A percentile compares a stretch with the other conserved stretches of the same genome.
phyloP scores from a whole-genome alignment of 1,140 invertebrate species.

The Brachionus plicatilis region DNA sequence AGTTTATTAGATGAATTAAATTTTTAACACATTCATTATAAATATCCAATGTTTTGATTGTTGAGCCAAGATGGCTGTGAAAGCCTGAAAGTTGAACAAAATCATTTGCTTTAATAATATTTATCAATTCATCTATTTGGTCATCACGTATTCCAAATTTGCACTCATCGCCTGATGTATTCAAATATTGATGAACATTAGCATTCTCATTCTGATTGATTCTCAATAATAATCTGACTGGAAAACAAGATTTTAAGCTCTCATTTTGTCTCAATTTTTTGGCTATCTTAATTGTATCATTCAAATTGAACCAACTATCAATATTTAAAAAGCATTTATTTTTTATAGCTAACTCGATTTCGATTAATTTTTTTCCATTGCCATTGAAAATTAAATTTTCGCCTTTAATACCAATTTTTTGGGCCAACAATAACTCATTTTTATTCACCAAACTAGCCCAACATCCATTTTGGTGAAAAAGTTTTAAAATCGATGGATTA shows the following conservation, averaged over 20 bases:
- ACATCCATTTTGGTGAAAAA: slow-evolving; percentile 46
- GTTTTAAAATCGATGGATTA: slow-evolving; percentile 48
- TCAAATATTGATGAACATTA: slow-evolving; percentile 46
- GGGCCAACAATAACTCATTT: slow-evolving; percentile 50
- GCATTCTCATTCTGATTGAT: neutral
- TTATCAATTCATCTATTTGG: slow-evolving; percentile 43
- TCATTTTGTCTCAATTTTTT: slow-evolving; percentile 41
- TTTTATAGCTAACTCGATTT: slow-evolving; percentile 51
- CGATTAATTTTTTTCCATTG: slow-evolving; percentile 54
- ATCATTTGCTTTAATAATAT: slow-evolving; percentile 38
- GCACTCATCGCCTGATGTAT: slow-evolving; percentile 45
- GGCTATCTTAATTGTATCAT: slow-evolving; percentile 46
- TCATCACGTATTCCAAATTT: slow-evolving; percentile 48
- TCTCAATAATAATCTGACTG: slow-evolving; percentile 8
- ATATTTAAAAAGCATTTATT: slow-evolving; percentile 52
- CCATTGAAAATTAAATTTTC: slow-evolving; percentile 51
- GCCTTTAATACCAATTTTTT: slow-evolving; percentile 44
- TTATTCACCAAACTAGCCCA: slow-evolving; percentile 52
- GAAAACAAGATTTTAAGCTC: slow-evolving; percentile 43
- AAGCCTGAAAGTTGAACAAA: slow-evolving; percentile 49
- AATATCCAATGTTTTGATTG: slow-evolving; percentile 45
- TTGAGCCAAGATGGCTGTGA: slow-evolving; percentile 54
- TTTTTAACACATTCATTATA: slow-evolving; percentile 46
- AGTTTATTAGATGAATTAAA: slow-evolving; percentile 39
- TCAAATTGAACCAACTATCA: slow-evolving; percentile 53